Evolutionary conservation across 2,113 vertebrate genomes (phyloP), one percentile per base, ranked within the genome.

Genomic region (Atrichornis clamosus): DNA sequence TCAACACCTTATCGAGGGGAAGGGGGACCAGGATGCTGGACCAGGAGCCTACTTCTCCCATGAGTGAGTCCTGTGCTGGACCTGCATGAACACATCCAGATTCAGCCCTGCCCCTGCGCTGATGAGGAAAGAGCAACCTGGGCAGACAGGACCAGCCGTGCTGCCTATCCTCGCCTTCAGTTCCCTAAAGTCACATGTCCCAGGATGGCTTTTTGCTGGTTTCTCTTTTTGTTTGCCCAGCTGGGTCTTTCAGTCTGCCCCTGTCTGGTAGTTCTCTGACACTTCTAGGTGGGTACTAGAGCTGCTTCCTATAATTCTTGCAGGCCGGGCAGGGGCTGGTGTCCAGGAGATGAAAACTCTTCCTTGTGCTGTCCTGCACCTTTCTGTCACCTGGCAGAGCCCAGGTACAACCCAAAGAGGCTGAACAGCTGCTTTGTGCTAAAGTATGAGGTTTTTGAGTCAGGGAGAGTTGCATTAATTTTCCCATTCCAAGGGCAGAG

Each of bases 271-370:
- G 2, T 33, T 11, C 33, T 19, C 13, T 65, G 20, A 7, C 22
- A 4, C 53, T 67, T 53, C 47, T 74, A n/a, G 10, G n/a, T 10
- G 37, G 17, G 10, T 46, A 44, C 30, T 23, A 81, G 78, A 62
- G 33, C 26, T 30, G 20, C 14, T 77, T 65, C 32, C n/a, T 58
- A 8, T 0, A 0, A 44, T n/a, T 13, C 33, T 24, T 24, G 24
- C 49, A 73, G 59, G 13, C 30, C 78, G 46, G 42, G 30, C 47
- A 62, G 42, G 18, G 5, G 55, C 49, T 79, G 55, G 20, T 63
- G 32, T 27, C 22, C 58, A 56, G 63, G 27, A 73, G n/a, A 30
- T n/a, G 16, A 2, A 39, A 74, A n/a, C 19, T 5, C 7, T 78
- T 60, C 39, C 15, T 87, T 72, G 27, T 60, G 49, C 53, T 42